A percentile compares a stretch with the other conserved stretches of the same genome.
Evolutionary conservation across 2,113 vertebrate genomes (phyloP).

Genomic region (Pseudonaja textilis): DNA sequence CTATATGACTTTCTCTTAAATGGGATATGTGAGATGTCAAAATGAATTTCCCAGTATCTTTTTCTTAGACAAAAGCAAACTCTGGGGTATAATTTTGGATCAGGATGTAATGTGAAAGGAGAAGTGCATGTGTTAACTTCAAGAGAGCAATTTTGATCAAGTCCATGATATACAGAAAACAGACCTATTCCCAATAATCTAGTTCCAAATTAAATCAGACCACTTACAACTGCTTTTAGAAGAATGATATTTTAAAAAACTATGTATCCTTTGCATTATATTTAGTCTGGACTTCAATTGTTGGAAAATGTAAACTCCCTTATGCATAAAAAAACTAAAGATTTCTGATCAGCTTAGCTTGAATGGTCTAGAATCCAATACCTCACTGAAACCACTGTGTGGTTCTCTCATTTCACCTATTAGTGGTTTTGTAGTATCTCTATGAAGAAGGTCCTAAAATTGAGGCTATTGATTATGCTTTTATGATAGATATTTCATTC

Average conservation of each 20-base stretch:
- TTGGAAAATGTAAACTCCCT: neutral
- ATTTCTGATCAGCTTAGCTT: neutral
- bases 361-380: neutral
- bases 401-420: neutral
- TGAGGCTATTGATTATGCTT: neutral
- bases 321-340: neutral
- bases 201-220: neutral
- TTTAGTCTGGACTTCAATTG: neutral
- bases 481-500: neutral
- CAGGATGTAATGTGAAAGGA: neutral
- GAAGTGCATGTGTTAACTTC: neutral
- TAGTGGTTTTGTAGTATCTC: neutral
- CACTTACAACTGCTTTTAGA: neutral
- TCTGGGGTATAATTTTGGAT: neutral
- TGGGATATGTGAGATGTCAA: neutral
- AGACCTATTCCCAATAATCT: neutral
- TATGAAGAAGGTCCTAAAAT: neutral
- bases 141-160: neutral
- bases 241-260: neutral
- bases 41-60: neutral
- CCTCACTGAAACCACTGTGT: neutral
- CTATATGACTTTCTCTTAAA: neutral
- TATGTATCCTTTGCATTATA: neutral
- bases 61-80: neutral
- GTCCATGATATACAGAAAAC: neutral